Evolutionary conservation across 2,113 vertebrate genomes (phyloP).

Genomic region (Psettodes erumei): DNA sequence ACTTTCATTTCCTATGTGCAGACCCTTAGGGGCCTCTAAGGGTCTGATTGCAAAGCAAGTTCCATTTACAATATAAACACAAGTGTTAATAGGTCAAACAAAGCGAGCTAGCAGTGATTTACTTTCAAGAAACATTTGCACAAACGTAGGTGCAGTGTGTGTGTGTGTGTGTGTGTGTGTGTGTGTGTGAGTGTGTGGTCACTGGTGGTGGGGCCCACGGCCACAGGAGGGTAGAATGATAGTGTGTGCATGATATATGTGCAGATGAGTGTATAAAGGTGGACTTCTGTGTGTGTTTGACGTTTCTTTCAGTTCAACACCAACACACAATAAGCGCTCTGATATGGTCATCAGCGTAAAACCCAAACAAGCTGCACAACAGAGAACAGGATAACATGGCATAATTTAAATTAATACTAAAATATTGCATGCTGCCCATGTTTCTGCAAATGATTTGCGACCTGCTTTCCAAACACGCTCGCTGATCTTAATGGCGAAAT

Average conservation of each 20-base stretch:
- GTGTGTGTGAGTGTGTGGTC: neutral
- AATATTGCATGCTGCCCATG: conserved; percentile 22
- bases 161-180: too few relatives aligned
- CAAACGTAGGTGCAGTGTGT: neutral
- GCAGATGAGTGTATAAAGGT: conserved; percentile 4
- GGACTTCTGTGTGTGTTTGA: conserved; percentile 10
- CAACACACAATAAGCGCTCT: conserved; percentile 3
- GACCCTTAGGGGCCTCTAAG: neutral
- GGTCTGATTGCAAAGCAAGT: neutral
- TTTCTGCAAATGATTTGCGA: conserved; percentile 49
- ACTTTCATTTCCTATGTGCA: neutral
- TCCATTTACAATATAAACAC: neutral
- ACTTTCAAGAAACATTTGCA: neutral
- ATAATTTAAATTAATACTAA: conserved; percentile 40
- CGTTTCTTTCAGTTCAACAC: conserved; percentile 19
- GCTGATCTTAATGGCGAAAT: conserved; percentile 19
- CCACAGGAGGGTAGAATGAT: neutral
- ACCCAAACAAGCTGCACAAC: conserved; percentile 8
- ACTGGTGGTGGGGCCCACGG: neutral
- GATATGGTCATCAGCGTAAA: neutral
- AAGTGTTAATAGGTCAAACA: neutral
- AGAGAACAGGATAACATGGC: conserved; percentile 7
- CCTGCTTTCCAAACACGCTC: conserved; percentile 24
- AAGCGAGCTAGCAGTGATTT: neutral
- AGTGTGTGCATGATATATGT: neutral